Evolutionary conservation across 2,797 vertebrate genomes (phyloP).

Genomic region (Dallia pectoralis): DNA sequence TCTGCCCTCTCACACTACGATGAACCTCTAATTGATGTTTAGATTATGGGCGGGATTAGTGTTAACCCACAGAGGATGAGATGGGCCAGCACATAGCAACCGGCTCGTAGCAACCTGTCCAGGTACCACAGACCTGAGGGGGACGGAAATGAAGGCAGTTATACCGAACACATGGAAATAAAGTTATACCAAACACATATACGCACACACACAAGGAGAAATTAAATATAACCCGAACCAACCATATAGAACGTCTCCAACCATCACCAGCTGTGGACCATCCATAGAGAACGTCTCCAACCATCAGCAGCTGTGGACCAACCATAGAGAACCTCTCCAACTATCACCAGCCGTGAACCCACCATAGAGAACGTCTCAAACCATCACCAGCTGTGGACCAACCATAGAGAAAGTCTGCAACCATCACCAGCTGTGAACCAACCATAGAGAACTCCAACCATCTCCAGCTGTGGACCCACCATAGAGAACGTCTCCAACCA

Average conservation of each 20-base stretch:
- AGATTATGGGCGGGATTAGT: constrained; percentile 55
- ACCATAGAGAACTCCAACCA: too few relatives aligned
- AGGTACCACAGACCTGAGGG: not conserved
- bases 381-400: not conserved
- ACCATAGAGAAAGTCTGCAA: not conserved
- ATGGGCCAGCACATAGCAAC: constrained; percentile 24
- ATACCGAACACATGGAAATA: not conserved
- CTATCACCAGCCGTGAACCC: too few relatives aligned
- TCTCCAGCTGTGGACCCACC: not conserved
- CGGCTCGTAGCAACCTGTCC: constrained; percentile 34
- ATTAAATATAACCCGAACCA: too few relatives aligned
- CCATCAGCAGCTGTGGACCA: not conserved
- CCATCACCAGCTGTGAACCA: not conserved
- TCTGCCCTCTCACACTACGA: constrained; percentile 48
- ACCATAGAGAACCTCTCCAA: too few relatives aligned
- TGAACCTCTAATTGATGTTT: constrained; percentile 54
- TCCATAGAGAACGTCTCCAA: not conserved
- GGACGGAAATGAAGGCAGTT: not conserved
- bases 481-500: too few relatives aligned
- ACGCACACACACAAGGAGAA: constrained; percentile 1
- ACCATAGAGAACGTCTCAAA: too few relatives aligned
- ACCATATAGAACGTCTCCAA: too few relatives aligned
- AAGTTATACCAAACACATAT: constrained; percentile 12
- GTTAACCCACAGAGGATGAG: constrained; percentile 47
- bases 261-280: not conserved